Conservation (phyloP, 1,140 invertebrate genomes). For the Drosophila kepulauana region DNA sequence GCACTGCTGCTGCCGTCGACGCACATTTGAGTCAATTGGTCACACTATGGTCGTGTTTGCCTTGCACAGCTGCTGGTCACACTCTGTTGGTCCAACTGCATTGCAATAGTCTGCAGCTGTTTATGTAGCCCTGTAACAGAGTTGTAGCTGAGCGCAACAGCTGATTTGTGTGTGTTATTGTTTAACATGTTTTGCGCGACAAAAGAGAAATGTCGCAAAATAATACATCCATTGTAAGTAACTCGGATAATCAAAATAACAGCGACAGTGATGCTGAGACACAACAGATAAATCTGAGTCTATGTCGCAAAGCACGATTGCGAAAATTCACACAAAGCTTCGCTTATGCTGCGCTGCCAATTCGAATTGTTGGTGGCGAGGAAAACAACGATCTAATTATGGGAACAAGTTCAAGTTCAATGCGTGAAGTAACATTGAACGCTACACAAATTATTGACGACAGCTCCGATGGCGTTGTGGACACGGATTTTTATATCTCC, state of each 20-base stretch:
- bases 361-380: constrained; percentile 35
- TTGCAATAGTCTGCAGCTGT: constrained; percentile 24
- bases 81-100: not conserved
- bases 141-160: constrained; percentile 13
- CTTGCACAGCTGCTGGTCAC: not conserved
- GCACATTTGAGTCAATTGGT: constrained; percentile 41
- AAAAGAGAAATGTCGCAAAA: constrained; percentile 44
- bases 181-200: constrained; percentile 22
- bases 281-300: constrained; percentile 38
- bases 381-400: not conserved
- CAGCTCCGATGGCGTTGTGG: constrained; percentile 54
- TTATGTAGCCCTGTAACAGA: constrained; percentile 18
- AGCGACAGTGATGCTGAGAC: constrained; percentile 51
- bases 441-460: constrained; percentile 56
- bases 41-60: constrained; percentile 33
- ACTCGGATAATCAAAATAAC: constrained; percentile 2
- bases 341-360: constrained; percentile 54
- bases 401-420: constrained; percentile 10
- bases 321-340: constrained; percentile 34
- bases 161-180: constrained; percentile 18
- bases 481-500: constrained; percentile 64
- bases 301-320: constrained; percentile 42
- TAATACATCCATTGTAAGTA: not conserved
- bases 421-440: constrained; percentile 49
- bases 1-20: constrained; percentile 55